Evolutionary conservation across 2,113 vertebrate species (phyloP), one percentile per base, ranked within the genome.

Genomic region (Seriola dumerili): DNA sequence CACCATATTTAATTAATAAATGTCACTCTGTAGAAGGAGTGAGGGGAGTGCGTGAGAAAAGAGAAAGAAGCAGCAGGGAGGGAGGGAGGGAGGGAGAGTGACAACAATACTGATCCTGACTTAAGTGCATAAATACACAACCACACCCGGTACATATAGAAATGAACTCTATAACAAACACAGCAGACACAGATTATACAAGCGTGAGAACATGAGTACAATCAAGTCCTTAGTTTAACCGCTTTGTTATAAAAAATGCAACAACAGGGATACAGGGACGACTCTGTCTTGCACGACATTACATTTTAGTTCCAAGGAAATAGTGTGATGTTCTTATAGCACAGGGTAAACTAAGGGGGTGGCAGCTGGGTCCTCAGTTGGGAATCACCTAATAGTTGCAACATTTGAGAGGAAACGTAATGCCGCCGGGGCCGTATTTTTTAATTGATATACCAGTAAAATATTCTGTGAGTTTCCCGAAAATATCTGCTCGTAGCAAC

Each of bases 1-100:
- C 87, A 93, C 85, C 90, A 90, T 94, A 95, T 94, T 95, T 94
- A 94, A 95, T 94, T 94, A 94, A 95, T 95, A 92, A 94, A 94
- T 95, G 94, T 95, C 93, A 94, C 88, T 89, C 75, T 81, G 87
- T 85, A 68, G 85, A 89, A 80, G 77, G 78, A 90, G 88, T 70
- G 86, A 74, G 85, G 90, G 62, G 62, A 80, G 89, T 42, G 84
- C 0, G 61, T 67, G 82, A 76, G 77, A 72, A 73, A 77, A 32
- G 64, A 58, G 80, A 66, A 72, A 7, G 50, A 54, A 81, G 71
- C 23, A 23, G 59, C 29, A 72, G 78, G 65, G 69, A 82, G 67
- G 32, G 64, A 71, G 78, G 48, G 61, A 79, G 63, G 61, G 75
- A 67, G 85, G 16, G 52, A 40, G 78, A 84, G 76, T 63, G 88